A percentile compares a stretch with the other conserved stretches of the same genome.
phyloP scores from a whole-genome alignment of 2,888 invertebrate species.

The Troides oblongomaculatus region DNA sequence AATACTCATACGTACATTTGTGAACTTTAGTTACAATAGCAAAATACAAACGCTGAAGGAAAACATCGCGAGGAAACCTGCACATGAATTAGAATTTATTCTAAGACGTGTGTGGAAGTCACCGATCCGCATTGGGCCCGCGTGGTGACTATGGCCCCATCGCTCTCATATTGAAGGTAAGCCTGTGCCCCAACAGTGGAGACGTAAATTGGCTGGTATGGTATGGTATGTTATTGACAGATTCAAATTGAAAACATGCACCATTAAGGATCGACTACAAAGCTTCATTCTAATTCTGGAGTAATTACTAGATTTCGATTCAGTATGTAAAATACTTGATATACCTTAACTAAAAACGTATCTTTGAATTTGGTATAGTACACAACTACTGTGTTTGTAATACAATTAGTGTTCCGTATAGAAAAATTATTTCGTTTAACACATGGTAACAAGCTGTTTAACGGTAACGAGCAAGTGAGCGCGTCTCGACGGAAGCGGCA shows the following conservation, averaged over 20 bases:
- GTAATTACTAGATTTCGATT: not conserved
- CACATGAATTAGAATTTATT: too few species aligned
- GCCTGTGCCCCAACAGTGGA: too few species aligned
- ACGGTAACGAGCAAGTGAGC: constrained; percentile 56
- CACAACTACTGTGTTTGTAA: not conserved
- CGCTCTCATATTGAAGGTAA: too few species aligned
- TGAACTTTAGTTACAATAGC: too few species aligned
- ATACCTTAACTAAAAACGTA: too few species aligned
- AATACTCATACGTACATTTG: too few species aligned
- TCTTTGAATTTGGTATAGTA: not conserved
- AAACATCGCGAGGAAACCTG: too few species aligned
- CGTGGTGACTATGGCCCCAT: too few species aligned
- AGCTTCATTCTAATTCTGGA: not conserved
- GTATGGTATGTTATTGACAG: not conserved
- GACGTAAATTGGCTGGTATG: too few species aligned
- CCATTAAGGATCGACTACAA: not conserved
- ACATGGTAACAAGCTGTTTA: constrained; percentile 34
- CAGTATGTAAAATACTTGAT: not conserved
- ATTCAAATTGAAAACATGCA: not conserved
- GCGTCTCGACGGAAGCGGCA: constrained; percentile 55
- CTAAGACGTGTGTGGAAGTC: too few species aligned
- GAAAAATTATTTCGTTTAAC: constrained; percentile 8
- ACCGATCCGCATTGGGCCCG: too few species aligned
- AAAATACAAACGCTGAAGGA: too few species aligned
- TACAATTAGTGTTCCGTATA: not conserved